Base-by-base conservation (phyloP, 2,113 vertebrate species). In the Strigops habroptila region DNA sequence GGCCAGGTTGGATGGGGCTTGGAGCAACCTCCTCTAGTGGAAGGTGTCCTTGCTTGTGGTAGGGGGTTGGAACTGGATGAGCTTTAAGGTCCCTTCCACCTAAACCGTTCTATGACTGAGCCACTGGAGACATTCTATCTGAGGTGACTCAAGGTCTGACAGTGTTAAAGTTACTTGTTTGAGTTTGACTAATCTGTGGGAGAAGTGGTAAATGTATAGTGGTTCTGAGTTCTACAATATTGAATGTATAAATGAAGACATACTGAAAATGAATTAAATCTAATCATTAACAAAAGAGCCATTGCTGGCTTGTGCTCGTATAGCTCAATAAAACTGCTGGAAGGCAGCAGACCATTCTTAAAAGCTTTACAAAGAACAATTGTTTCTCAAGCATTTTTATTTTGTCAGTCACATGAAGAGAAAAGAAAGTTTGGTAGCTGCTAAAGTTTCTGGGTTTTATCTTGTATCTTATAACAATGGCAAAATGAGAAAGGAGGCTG, bases 251-350 rank as follows among this genome's bases (percentile, higher is more conserved):
- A 95, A 90, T 62, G 57, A 92, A 73, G 39, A 53, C 11, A 22
- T 21, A 11, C 65, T 79, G 92, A 95, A 97, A 97, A 97, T 81
- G 46, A 97, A 96, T 95, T 93, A 94, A 96, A 96, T 95, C 81
- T 92, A 93, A 86, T 97, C 97, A 95, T 86, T 94, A 87, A 96
- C 73, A 92, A 91, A 96, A 91, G 78, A 21, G 5, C 12, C 17
- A 59, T 30, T 46, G 28, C 28, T 93, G 76, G 30, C 48, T 74
- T 68, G 30, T 90, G 62, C 31, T 82, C 74, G n/a, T 5, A 3
- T 21, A 55, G 62, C 59, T 11, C 39, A 95, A 88, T 93, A 90
- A 93, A 90, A 85, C 52, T 63, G 37, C 74, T 95, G 52, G 60
- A 85, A 92, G 80, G n/a, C 69, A 84, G 49, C 62, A 81, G 75